A percentile compares a stretch with the other conserved stretches of the same genome.
phyloP scores from a whole-genome alignment of 2,797 vertebrate genomes.

The Gallinago stenura region DNA sequence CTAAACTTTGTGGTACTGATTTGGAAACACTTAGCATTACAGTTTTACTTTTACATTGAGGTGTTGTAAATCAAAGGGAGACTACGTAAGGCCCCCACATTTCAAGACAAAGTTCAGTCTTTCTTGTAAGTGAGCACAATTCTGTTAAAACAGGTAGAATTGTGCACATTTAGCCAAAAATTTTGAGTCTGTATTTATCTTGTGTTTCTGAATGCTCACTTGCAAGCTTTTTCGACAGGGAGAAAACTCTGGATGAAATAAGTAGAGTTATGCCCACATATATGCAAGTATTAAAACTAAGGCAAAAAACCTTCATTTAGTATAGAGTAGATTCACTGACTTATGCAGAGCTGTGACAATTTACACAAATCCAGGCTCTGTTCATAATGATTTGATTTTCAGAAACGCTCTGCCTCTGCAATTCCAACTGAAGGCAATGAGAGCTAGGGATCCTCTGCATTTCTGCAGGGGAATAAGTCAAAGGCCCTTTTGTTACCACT shows the following conservation, averaged over 20 bases:
- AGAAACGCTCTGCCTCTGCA: neutral
- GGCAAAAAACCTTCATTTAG: neutral
- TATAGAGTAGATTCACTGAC: neutral
- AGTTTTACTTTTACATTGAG: neutral
- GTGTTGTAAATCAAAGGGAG: neutral
- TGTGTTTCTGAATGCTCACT: neutral
- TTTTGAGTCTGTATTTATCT: neutral
- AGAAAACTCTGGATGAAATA: neutral
- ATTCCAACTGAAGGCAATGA: neutral
- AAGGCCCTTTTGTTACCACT: slow-evolving; percentile 37
- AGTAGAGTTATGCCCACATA: neutral
- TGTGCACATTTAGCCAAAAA: neutral
- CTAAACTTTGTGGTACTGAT: neutral
- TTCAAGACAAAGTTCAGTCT: neutral
- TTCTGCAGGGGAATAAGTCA: slow-evolving; percentile 15
- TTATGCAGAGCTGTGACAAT: neutral
- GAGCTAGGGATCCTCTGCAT: neutral
- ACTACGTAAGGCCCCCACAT: neutral
- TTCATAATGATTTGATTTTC: neutral
- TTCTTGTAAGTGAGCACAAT: neutral
- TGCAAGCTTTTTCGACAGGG: neutral
- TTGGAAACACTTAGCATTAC: neutral
- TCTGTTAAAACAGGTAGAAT: neutral
- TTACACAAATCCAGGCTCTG: neutral
- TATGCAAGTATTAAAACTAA: neutral